A percentile compares a stretch with the other conserved stretches of the same genome.
Evolutionary conservation across 2,113 vertebrate species (phyloP).

Genomic region (Cromileptes altivelis): DNA sequence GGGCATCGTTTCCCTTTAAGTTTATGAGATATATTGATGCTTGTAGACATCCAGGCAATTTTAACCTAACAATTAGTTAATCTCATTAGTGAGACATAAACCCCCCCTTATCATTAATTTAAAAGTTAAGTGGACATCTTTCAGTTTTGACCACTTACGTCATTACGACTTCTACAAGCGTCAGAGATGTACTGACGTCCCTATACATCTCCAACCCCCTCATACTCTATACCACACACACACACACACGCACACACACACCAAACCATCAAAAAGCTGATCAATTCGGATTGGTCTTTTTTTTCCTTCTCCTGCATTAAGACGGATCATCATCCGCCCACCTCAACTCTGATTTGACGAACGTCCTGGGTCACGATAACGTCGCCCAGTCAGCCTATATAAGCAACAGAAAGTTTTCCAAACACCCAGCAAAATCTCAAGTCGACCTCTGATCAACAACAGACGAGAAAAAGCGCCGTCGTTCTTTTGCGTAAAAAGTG

Average conservation of each 20-base stretch:
- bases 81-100: not conserved
- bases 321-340: slow-evolving; percentile 67
- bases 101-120: not conserved
- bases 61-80: not conserved
- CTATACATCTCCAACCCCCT: slow-evolving; percentile 28
- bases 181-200: slow-evolving; percentile 54
- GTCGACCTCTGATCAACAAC: slow-evolving; percentile 8
- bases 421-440: slow-evolving; percentile 55
- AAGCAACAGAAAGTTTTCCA: slow-evolving; percentile 71
- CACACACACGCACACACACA: slow-evolving; percentile 18
- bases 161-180: slow-evolving; percentile 34
- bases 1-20: not conserved
- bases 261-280: not conserved
- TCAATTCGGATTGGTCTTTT: not conserved
- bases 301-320: not conserved
- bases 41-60: not conserved
- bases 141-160: slow-evolving; percentile 11
- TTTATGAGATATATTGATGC: not conserved
- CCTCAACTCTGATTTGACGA: slow-evolving; percentile 76
- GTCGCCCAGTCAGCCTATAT: slow-evolving; percentile 73
- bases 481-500: slow-evolving; percentile 44
- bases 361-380: slow-evolving; percentile 69
- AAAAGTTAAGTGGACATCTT: not conserved
- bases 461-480: not conserved
- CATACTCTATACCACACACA: not conserved